A percentile compares a stretch with the other conserved stretches of the same genome.
These are phyloP conservation scores for Drosophila ananassae DNA, from an alignment of 1,140 invertebrate species.

Conservation along the genomic window DNA sequence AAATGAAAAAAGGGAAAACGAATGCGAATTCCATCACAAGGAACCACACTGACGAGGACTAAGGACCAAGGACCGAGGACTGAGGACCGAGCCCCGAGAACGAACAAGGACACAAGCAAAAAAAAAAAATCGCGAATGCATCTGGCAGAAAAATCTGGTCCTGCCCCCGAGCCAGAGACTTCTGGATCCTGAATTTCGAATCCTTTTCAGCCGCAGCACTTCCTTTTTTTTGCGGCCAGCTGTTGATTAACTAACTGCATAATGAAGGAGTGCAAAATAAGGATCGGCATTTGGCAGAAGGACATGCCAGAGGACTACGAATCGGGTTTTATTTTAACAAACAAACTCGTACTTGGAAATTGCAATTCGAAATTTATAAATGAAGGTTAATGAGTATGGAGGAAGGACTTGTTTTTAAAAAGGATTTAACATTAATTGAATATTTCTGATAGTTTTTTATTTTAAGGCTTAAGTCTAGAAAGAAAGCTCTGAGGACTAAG, in stretches of 20 bases:
- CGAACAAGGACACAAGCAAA: background rate
- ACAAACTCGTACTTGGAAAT: background rate
- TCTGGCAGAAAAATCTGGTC: constrained; percentile 42
- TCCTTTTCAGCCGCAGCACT: constrained; percentile 59
- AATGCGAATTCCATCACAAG: background rate
- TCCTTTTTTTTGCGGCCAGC: constrained; percentile 73
- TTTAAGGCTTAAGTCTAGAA: no score
- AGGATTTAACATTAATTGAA: background rate
- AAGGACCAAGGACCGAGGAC: background rate
- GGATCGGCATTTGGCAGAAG: background rate
- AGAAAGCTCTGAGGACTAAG: no score
- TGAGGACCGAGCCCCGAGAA: no score
- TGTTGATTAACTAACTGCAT: constrained; percentile 77
- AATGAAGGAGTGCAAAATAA: constrained; percentile 45
- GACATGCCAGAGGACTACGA: background rate
- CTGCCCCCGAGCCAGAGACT: constrained; percentile 41
- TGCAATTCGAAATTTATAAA: background rate
- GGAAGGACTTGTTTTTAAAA: background rate
- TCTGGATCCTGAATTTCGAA: constrained; percentile 16
- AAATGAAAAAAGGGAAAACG: constrained; percentile 22
- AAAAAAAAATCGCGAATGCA: constrained; percentile 37
- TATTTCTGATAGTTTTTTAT: no score
- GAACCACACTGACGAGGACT: background rate
- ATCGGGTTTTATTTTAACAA: constrained; percentile 25
- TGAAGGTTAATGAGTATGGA: no score